Evolutionary conservation across 2,797 vertebrate genomes (phyloP).

Genomic region (Sebastiscus tertius): DNA sequence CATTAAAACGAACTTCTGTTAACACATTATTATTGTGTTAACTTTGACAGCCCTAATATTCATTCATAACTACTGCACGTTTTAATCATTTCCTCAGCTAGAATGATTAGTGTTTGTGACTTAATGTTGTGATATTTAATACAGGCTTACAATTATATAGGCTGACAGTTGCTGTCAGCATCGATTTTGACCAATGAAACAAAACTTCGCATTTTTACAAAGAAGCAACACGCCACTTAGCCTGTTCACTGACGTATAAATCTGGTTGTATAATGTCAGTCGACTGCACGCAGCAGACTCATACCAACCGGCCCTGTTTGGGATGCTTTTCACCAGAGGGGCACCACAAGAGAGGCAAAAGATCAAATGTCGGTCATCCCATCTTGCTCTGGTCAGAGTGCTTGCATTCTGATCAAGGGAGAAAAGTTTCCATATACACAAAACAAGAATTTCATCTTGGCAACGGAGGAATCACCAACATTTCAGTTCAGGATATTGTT

Average conservation of each 20-base stretch:
- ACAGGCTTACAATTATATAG: too few relatives aligned
- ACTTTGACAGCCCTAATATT: too few relatives aligned
- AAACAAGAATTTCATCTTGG: neutral
- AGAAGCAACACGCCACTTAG: too few relatives aligned
- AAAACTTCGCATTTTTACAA: too few relatives aligned
- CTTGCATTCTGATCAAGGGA: neutral
- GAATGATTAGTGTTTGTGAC: too few relatives aligned
- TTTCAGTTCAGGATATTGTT: neutral
- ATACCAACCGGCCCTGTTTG: neutral
- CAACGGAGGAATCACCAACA: neutral
- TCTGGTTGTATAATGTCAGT: conserved; percentile 5
- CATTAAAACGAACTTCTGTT: too few relatives aligned
- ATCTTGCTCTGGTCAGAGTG: neutral
- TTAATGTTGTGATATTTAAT: too few relatives aligned
- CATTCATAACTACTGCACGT: too few relatives aligned
- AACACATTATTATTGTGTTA: too few relatives aligned
- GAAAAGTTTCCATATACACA: neutral
- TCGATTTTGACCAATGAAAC: too few relatives aligned
- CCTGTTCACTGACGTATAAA: neutral
- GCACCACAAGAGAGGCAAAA: neutral
- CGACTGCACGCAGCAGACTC: neutral
- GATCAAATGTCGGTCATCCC: conserved; percentile 7
- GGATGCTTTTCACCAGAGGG: neutral
- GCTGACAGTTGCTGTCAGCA: too few relatives aligned
- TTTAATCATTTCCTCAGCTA: too few relatives aligned